These are phyloP conservation scores for Saimiri boliviensis DNA, from an alignment of 2,113 vertebrate species.

Conservation along the genomic window DNA sequence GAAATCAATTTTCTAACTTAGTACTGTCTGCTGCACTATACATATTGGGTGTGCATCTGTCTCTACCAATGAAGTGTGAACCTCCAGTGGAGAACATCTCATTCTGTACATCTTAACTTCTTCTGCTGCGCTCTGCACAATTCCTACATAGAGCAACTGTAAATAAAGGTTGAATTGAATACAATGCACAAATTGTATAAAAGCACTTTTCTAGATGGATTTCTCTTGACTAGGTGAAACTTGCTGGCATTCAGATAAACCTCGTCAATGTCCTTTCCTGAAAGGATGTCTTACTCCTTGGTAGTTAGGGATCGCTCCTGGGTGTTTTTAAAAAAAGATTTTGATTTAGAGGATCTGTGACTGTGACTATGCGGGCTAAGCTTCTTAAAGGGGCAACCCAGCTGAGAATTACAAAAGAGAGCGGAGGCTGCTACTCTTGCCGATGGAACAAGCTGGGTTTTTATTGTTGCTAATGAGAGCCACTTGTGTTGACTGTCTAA, in stretches of 20 bases:
- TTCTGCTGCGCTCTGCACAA: neutral
- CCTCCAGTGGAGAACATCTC: neutral
- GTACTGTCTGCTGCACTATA: neutral
- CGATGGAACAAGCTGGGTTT: neutral
- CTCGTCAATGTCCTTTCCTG: slow-evolving; percentile 41
- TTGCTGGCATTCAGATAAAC: slow-evolving; percentile 47
- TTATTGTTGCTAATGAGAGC: slow-evolving; percentile 66
- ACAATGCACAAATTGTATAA: slow-evolving; percentile 51
- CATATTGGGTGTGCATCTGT: neutral
- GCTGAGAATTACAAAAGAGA: slow-evolving; percentile 66
- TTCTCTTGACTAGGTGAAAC: slow-evolving; percentile 56
- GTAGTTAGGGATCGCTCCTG: slow-evolving; percentile 65
- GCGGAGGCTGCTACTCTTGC: neutral
- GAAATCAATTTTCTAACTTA: neutral
- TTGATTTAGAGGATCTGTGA: slow-evolving; percentile 65
- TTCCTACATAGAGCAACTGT: neutral
- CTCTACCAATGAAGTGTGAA: neutral
- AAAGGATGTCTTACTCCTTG: slow-evolving; percentile 66
- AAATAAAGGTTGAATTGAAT: slow-evolving; percentile 34
- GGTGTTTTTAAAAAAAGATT: slow-evolving; percentile 45
- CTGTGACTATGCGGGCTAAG: slow-evolving; percentile 60
- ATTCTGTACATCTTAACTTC: neutral
- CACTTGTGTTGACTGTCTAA: slow-evolving; percentile 64
- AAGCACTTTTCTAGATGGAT: slow-evolving; percentile 40
- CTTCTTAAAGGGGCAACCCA: slow-evolving; percentile 68